phyloP scores from a whole-genome alignment of 1,140 invertebrate genomes.

The Eubasilissa regina region DNA sequence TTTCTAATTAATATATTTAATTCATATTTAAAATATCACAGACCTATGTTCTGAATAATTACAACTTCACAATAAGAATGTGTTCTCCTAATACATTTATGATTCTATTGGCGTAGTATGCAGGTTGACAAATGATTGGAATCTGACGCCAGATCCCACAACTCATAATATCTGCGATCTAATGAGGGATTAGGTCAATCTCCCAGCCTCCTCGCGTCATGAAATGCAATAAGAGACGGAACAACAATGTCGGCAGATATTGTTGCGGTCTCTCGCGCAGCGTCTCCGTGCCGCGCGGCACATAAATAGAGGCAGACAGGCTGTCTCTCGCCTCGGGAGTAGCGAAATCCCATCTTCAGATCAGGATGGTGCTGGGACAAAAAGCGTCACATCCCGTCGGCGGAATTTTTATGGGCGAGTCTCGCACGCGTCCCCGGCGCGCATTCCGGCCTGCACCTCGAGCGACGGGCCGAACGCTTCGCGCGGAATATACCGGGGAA shows the following conservation, averaged over 20 bases:
- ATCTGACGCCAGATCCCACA: no score
- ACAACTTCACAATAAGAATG: no score
- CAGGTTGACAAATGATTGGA: no score
- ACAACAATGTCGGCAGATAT: not conserved
- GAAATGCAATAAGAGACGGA: no score
- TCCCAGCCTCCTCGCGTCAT: no score
- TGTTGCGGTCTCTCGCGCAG: not conserved
- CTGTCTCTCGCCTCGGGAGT: not conserved
- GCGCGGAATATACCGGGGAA: not conserved
- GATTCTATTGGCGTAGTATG: no score
- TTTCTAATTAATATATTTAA: no score
- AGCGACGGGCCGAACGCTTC: not conserved
- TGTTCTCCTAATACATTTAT: no score
- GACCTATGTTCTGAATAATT: no score
- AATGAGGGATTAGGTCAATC: no score
- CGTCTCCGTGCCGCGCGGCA: not conserved
- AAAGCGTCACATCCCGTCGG: constrained; percentile 4
- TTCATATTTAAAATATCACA: no score
- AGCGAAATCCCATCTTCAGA: not conserved
- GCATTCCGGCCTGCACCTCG: constrained; percentile 29
- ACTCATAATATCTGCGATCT: no score
- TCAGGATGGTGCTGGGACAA: not conserved
- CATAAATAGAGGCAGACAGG: constrained; percentile 24
- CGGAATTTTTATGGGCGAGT: constrained; percentile 43
- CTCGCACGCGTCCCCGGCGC: constrained; percentile 20